Evolutionary conservation across 2,797 vertebrate genomes (phyloP), one percentile per base, ranked within the genome.

Genomic region (Microcaecilia unicolor): DNA sequence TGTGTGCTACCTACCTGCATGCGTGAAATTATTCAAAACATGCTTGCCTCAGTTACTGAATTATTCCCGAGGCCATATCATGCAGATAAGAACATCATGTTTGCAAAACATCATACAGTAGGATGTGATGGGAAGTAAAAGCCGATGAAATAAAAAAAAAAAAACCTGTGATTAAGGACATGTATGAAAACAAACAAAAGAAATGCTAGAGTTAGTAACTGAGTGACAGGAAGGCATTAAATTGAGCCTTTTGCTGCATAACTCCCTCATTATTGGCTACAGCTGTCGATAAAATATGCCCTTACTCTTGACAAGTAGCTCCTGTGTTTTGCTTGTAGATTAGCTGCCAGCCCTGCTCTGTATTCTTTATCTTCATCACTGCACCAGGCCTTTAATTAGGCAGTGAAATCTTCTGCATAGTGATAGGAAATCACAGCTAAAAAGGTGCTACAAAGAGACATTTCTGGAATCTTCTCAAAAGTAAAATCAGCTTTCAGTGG

Each of bases 311-410:
- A 78, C 74, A 77, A 74, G 72, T 55, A 61, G 49, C 55, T 73
- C 58, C 67, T 79, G 64, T 66, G 75, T 75, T 78, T 74, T 67
- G 67, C 58, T 67, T 77, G 61, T 74, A 77, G 75, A 80, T 80
- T 69, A 74, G 64, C 58, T 72, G 48, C 41, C 64, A 49, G 58
- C 41, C 45, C 76, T 78, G 64, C 45, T 82, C 73, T 69, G 64
- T 72, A 76, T 77, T 79, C 76, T 74, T 78, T 70, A 75, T 76
- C 73, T 74, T 75, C 73, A 72, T 76, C 74, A 68, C 67, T 73
- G 72, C 64, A 68, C 70, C 67, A 79, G 55, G 57, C 47, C 58
- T 74, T 79, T 80, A 77, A 76, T 79, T 80, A 81, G 67, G 56
- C 49, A 60, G 64, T 48, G 54, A 65, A 73, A 67, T 79, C 65